These are phyloP conservation scores for Hydrolagus colliei DNA, from an alignment of 2,797 vertebrate species.

Conservation along the genomic window DNA sequence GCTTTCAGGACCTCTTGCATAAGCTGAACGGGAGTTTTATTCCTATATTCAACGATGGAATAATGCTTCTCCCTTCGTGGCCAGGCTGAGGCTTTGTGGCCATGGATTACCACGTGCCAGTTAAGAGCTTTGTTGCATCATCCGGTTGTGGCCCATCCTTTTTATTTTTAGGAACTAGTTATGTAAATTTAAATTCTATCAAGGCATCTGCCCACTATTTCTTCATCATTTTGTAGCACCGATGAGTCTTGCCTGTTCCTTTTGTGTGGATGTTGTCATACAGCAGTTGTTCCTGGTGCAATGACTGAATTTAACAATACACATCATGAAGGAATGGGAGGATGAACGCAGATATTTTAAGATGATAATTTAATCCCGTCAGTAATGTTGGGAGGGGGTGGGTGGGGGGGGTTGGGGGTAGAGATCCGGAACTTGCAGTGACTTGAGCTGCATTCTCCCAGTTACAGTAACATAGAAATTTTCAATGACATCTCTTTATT, in stretches of 20 bases:
- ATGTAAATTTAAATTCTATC: too few relatives aligned
- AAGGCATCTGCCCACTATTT: background rate
- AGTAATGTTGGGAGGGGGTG: too few relatives aligned
- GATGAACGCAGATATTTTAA: background rate
- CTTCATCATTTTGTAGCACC: background rate
- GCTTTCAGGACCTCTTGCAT: background rate
- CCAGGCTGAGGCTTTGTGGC: background rate
- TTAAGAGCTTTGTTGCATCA: background rate
- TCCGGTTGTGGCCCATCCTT: background rate
- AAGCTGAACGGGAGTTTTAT: slow-evolving; percentile 10
- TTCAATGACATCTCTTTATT: background rate
- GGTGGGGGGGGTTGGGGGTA: too few relatives aligned
- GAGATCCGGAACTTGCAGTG: background rate
- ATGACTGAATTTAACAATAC: background rate
- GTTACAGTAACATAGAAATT: background rate
- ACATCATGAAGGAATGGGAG: background rate
- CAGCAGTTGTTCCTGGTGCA: background rate
- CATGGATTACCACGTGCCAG: background rate
- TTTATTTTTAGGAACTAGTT: background rate
- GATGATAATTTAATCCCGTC: background rate
- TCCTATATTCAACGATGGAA: background rate
- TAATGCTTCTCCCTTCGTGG: background rate
- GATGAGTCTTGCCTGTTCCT: background rate
- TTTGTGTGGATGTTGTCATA: too few relatives aligned
- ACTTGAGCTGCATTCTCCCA: background rate